A percentile compares a stretch with the other conserved stretches of the same genome.
Conservation (phyloP, 2,113 vertebrate genomes). For the Mellivora capensis region DNA sequence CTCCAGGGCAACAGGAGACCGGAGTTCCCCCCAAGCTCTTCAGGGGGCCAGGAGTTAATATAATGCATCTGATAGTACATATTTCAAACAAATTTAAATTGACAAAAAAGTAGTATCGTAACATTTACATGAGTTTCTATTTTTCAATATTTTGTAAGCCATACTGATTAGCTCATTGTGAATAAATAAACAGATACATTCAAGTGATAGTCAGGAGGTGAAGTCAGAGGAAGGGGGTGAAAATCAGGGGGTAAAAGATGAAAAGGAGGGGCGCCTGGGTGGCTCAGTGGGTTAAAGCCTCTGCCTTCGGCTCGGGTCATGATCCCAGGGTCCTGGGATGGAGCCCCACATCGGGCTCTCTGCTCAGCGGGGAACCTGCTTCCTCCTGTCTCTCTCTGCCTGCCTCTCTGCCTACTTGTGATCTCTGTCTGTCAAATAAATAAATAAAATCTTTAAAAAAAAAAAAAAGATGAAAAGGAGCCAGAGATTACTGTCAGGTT, state of each 20-base stretch:
- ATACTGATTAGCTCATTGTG: not conserved
- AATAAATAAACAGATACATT: not conserved
- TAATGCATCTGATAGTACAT: not conserved
- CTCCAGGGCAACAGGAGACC: not conserved
- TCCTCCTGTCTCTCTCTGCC: too few relatives aligned
- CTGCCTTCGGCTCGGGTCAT: too few relatives aligned
- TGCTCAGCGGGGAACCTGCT: too few relatives aligned
- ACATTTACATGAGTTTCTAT: not conserved
- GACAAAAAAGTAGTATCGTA: not conserved
- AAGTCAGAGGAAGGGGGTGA: not conserved
- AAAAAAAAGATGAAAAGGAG: not conserved
- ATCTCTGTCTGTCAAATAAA: too few relatives aligned
- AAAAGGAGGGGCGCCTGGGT: not conserved
- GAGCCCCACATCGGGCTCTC: too few relatives aligned
- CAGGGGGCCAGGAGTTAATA: not conserved
- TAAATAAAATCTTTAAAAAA: too few relatives aligned
- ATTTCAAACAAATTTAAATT: not conserved
- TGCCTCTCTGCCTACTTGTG: too few relatives aligned
- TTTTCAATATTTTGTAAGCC: not conserved
- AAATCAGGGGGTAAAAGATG: not conserved
- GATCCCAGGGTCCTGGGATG: too few relatives aligned
- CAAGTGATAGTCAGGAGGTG: not conserved
- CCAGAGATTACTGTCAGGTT: not conserved
- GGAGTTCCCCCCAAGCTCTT: not conserved
- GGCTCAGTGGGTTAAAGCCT: too few relatives aligned